phyloP scores from a whole-genome alignment of 1,140 invertebrate genomes.

The Mycetomoellerius zeteki region DNA sequence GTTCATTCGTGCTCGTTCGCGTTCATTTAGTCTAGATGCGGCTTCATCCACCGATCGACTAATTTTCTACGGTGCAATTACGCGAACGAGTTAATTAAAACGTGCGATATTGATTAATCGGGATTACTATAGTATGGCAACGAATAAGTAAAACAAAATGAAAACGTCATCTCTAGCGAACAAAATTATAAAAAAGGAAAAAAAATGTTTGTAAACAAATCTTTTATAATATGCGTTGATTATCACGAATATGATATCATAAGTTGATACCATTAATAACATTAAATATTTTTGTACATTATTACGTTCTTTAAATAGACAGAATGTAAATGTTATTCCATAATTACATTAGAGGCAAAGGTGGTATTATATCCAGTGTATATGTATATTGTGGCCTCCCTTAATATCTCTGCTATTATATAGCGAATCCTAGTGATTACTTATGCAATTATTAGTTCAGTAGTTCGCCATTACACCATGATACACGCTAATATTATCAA shows the following conservation, averaged over 20 bases:
- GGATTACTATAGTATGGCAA: neutral
- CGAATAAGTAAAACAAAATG: neutral
- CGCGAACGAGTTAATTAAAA: slow-evolving; percentile 19
- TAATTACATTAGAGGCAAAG: too few relatives aligned
- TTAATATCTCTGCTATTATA: too few relatives aligned
- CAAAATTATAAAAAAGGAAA: neutral
- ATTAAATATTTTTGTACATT: neutral
- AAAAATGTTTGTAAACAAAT: neutral
- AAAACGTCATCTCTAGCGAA: neutral
- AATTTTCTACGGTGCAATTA: neutral
- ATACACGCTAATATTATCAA: too few relatives aligned
- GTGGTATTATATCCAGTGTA: too few relatives aligned
- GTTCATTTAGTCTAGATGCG: neutral
- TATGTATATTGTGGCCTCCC: too few relatives aligned
- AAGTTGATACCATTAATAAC: neutral
- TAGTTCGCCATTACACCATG: too few relatives aligned
- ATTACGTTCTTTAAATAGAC: neutral
- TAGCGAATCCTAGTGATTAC: too few relatives aligned
- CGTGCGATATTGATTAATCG: slow-evolving; percentile 13
- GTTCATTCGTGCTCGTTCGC: neutral
- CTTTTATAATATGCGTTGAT: neutral
- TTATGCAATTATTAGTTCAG: too few relatives aligned
- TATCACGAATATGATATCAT: too few relatives aligned
- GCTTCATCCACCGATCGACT: neutral
- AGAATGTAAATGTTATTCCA: neutral